phyloP scores from a whole-genome alignment of 1,140 invertebrate species.

The Drosophila persimilis region DNA sequence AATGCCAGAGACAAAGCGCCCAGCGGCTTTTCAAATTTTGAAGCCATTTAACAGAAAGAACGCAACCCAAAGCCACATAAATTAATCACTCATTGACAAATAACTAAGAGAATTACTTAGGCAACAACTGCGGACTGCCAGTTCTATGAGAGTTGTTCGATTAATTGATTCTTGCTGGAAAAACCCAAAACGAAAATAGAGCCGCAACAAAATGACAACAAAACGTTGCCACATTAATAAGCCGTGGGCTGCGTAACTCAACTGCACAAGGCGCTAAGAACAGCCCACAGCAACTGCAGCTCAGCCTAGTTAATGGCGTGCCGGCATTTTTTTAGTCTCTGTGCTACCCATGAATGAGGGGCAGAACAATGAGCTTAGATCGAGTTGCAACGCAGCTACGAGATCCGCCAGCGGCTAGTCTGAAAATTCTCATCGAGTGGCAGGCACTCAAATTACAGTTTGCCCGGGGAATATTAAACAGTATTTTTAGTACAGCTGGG shows the following conservation, averaged over 20 bases:
- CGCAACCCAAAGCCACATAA: conserved; percentile 54
- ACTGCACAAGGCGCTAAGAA: conserved; percentile 38
- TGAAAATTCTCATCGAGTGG: conserved; percentile 69
- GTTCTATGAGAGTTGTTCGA: conserved; percentile 59
- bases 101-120: conserved; percentile 75
- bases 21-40: conserved; percentile 28
- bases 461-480: conserved; percentile 61
- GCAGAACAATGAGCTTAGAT: conserved; percentile 51
- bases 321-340: conserved; percentile 8
- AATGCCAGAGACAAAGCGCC: conserved; percentile 32
- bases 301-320: conserved; percentile 11
- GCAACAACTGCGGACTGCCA: conserved; percentile 21
- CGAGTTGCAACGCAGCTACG: conserved; percentile 60
- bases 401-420: conserved; percentile 50
- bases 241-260: conserved; percentile 49
- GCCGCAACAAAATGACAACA: conserved; percentile 53
- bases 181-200: conserved; percentile 34
- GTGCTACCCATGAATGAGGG: conserved; percentile 10
- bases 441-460: conserved; percentile 66
- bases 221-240: conserved; percentile 44
- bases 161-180: conserved; percentile 62
- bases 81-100: conserved; percentile 72
- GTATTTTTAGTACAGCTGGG: conserved; percentile 28
- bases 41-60: conserved; percentile 44
- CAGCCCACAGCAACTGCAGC: conserved; percentile 35